These are phyloP conservation scores for Agriopis marginaria DNA, from an alignment of 2,888 invertebrate genomes.

Conservation along the genomic window DNA sequence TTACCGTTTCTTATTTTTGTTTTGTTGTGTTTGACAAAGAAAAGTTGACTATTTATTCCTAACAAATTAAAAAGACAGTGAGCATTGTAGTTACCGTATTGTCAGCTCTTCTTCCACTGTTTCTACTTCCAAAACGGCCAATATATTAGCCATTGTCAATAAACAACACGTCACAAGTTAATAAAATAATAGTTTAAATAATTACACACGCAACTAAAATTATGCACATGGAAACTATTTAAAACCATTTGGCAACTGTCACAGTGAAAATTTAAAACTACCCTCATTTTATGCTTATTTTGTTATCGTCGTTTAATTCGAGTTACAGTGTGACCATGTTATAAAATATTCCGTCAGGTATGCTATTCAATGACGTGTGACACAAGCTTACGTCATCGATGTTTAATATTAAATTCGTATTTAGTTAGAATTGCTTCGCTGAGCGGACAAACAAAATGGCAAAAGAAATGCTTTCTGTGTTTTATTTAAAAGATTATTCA, in stretches of 20 bases:
- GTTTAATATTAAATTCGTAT: no score
- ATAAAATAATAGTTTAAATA: slow-evolving; percentile 10
- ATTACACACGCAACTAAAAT: slow-evolving; percentile 2
- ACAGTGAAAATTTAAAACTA: slow-evolving; percentile 31
- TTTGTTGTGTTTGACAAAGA: no score
- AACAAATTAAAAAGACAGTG: no score
- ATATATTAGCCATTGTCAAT: slow-evolving; percentile 55
- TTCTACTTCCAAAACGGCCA: slow-evolving; percentile 59
- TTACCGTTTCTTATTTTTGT: no score
- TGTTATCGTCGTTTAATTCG: background rate
- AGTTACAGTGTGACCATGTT: background rate
- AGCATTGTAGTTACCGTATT: slow-evolving; percentile 61
- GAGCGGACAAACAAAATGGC: no score
- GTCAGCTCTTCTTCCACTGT: slow-evolving; percentile 64
- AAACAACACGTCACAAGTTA: slow-evolving; percentile 24
- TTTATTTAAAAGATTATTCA: no score
- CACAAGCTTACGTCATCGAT: no score
- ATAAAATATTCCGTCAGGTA: no score
- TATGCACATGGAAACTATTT: background rate
- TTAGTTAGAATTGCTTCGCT: no score
- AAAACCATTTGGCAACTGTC: slow-evolving; percentile 26
- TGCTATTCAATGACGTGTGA: no score
- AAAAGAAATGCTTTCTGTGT: no score
- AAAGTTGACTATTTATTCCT: no score
- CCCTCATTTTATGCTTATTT: slow-evolving; percentile 23